Conservation (phyloP, 2,113 vertebrate genomes). For the Nothoprocta pentlandii region DNA sequence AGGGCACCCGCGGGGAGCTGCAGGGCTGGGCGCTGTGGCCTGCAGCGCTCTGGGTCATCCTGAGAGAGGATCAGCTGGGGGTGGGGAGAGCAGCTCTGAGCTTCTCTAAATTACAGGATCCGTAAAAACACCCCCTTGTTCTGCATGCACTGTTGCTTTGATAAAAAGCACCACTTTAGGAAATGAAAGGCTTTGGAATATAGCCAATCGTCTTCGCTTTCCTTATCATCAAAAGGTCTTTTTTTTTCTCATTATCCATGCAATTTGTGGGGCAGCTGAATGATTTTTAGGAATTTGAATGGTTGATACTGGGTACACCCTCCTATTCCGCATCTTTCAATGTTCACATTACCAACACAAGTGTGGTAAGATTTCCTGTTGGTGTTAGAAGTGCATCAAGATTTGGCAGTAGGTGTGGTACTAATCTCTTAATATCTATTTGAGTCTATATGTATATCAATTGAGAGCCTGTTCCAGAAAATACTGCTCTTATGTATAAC, state of each 20-base stretch:
- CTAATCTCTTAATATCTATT: neutral
- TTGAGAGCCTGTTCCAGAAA: slow-evolving; percentile 24
- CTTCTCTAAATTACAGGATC: slow-evolving; percentile 57
- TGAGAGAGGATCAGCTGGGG: slow-evolving; percentile 13
- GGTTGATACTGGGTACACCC: neutral
- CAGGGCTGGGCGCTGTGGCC: slow-evolving; percentile 6
- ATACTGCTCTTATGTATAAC: neutral
- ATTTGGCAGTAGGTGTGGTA: neutral
- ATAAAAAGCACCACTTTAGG: slow-evolving; percentile 58
- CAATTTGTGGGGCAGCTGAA: neutral
- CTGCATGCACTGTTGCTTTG: slow-evolving; percentile 32
- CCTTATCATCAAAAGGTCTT: neutral
- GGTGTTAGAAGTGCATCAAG: neutral
- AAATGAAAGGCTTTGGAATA: slow-evolving; percentile 65
- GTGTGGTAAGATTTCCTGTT: neutral
- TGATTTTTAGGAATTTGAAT: slow-evolving; percentile 36
- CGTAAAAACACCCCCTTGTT: slow-evolving; percentile 47
- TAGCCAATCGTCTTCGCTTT: neutral
- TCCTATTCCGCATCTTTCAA: slow-evolving; percentile 16
- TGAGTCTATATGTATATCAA: slow-evolving; percentile 28
- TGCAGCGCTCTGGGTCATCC: slow-evolving; percentile 15
- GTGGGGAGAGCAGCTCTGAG: slow-evolving; percentile 24
- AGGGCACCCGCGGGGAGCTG: slow-evolving; percentile 3
- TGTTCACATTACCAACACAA: neutral
- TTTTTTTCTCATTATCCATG: neutral